Percentiles rank a stretch among this genome's conserved stretches.
phyloP scores from a whole-genome alignment of 2,797 vertebrate genomes.

The Liparis tanakae region DNA sequence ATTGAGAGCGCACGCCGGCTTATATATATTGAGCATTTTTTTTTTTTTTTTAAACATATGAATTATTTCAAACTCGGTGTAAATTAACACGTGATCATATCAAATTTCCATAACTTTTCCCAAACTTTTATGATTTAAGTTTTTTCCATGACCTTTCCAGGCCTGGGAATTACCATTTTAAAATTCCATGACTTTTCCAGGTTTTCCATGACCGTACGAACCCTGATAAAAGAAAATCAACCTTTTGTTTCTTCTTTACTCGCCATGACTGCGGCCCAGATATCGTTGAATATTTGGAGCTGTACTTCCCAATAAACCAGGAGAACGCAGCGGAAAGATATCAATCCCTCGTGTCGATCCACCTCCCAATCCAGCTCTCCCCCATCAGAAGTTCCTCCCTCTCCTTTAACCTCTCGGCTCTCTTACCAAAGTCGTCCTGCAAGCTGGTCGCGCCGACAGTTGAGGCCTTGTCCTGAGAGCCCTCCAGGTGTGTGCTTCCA shows the following conservation, averaged over 20 bases:
- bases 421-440: constrained; percentile 94
- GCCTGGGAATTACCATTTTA: no score
- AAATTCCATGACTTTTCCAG: no score
- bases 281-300: not conserved
- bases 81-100: no score
- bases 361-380: not conserved
- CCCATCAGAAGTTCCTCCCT: not conserved
- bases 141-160: no score
- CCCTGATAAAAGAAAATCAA: not conserved
- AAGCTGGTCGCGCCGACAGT: constrained; percentile 94
- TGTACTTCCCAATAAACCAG: not conserved
- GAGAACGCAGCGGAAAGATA: not conserved
- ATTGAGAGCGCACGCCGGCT: no score
- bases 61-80: no score
- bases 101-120: no score
- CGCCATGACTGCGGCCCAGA: not conserved
- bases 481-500: constrained; percentile 97
- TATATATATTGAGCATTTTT: no score
- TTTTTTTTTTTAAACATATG: no score
- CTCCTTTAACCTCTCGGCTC: constrained; percentile 9
- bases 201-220: no score
- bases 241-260: not conserved
- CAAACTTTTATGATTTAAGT: no score
- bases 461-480: constrained; percentile 94
- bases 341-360: not conserved